Evolutionary conservation across 2,113 vertebrate genomes (phyloP), one percentile per base, ranked within the genome.

Genomic region (Peromyscus maniculatus): DNA sequence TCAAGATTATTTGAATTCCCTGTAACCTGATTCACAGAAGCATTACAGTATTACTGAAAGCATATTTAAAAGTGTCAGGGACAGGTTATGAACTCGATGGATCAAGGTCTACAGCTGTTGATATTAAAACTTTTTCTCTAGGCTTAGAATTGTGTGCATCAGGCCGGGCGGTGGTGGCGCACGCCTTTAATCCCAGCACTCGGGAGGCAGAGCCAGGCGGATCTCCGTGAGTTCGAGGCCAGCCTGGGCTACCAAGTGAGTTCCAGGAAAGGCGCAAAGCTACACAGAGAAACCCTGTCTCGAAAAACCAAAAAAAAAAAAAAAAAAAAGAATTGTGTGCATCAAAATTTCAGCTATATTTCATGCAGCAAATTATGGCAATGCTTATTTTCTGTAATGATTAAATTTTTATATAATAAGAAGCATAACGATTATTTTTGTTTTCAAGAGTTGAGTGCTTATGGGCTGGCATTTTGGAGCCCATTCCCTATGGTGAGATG

Each of bases 1-100:
- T 92, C 79, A 92, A 5, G 49, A 69, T 74, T 83, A 94, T 93
- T 89, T 92, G 43, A 92, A 17, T 96, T 13, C 7, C 46, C 15
- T 36, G 64, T 43, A 92, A 96, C 80, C n/a, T 71, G 39, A 92
- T 90, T 87, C 16, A 90, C 43, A 91, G 62, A 64, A 90, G 90
- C 19, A 39, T 91, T 93, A 91, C 79, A 87, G 19, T 71, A 62
- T 10, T 59, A 10, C 39, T 33, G 55, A 94, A 74, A 24, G 6
- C 4, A 86, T 36, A 67, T 49, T 82, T 66, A 78, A 69, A 82
- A 77, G 15, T 82, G n/a, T 2, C 39, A 92, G 17, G 82, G 52
- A 77, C 1, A 93, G 83, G 5, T 36, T 91, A 78, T 87, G 66
- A 93, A 87, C 39, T 46, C 2, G 33, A 49, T 26, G 28, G 49